Conservation (phyloP, 2,888 invertebrate species). For the Latheticus oryzae region DNA sequence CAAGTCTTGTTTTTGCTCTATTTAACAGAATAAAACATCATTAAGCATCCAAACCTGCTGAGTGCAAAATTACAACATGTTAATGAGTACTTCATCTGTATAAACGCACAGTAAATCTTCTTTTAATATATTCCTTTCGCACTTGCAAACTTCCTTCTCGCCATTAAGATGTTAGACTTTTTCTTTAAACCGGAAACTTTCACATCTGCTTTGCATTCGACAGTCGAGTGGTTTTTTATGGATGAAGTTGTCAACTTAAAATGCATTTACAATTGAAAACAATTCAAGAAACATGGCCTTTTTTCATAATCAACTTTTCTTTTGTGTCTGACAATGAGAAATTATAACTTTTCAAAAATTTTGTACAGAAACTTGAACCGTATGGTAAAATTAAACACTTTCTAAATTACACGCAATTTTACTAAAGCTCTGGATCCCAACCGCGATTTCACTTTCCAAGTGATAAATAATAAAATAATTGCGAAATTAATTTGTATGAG, state of each 20-base stretch:
- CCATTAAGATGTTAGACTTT: constrained; percentile 51
- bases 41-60: constrained; percentile 39
- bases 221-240: constrained; percentile 36
- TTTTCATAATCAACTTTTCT: neutral
- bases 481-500: constrained; percentile 26
- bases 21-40: constrained; percentile 40
- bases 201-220: constrained; percentile 49
- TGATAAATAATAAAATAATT: constrained; percentile 23
- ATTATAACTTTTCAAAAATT: no score
- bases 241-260: constrained; percentile 35
- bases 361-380: no score
- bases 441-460: neutral
- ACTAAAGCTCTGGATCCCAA: no score
- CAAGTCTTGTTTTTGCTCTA: constrained; percentile 34
- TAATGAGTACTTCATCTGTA: constrained; percentile 55
- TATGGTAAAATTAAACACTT: neutral
- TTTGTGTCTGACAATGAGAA: constrained; percentile 1
- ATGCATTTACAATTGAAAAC: constrained; percentile 38
- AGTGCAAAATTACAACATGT: constrained; percentile 46
- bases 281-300: constrained; percentile 22
- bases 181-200: constrained; percentile 48
- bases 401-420: neutral
- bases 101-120: constrained; percentile 55
- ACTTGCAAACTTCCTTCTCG: constrained; percentile 49
- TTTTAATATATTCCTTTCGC: constrained; percentile 51